Base-by-base conservation (phyloP, 2,888 invertebrate genomes). In the Patella pellucida region DNA sequence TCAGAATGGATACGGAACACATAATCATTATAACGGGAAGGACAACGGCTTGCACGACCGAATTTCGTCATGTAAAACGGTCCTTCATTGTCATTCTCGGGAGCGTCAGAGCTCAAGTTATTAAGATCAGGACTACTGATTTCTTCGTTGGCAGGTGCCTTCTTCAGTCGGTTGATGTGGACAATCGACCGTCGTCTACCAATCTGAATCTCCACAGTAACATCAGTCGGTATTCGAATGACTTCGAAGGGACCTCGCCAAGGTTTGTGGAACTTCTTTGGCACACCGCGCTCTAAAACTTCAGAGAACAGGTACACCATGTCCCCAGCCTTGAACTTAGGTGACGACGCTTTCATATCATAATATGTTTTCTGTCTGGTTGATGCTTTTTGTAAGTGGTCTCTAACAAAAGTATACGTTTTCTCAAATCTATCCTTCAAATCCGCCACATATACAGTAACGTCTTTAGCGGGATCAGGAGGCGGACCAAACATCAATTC, bases 401-500 rank as follows among this genome's bases (percentile, higher is more conserved):
- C 9, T 52, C 27, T 16, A 12, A 62, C 70, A 51, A 27, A 52
- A 3, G 54, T 62, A 67, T 75, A 50, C 12, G 70, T 50, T 41
- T 50, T 11, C 11, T 11, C 31, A n/a, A 75, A 52, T 12, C 70
- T 68, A 19, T 56, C 62, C 51, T 51, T 50, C n/a, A 71, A 56
- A 19, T n/a, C 14, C 0, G 71, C 51, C 54, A 14, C 16, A 23
- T 71, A 23, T 62, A 2, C 4, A 11, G 16, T 54, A 16, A 41
- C 19, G 31, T n/a, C 52, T 19, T 16, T 41, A 12, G 15, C 69
- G 51, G 67, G 27, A 56, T 52, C 23, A 19, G 73, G 74, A 70
- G 62, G 54, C 16, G 19, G 23, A 15, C 78, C 75, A 27, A 75
- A 72, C 73, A 76, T 73, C 23, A 80, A 62, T 72, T 77, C 77